Evolutionary conservation across 2,797 vertebrate species (phyloP).

Genomic region (Decapterus maruadsi): DNA sequence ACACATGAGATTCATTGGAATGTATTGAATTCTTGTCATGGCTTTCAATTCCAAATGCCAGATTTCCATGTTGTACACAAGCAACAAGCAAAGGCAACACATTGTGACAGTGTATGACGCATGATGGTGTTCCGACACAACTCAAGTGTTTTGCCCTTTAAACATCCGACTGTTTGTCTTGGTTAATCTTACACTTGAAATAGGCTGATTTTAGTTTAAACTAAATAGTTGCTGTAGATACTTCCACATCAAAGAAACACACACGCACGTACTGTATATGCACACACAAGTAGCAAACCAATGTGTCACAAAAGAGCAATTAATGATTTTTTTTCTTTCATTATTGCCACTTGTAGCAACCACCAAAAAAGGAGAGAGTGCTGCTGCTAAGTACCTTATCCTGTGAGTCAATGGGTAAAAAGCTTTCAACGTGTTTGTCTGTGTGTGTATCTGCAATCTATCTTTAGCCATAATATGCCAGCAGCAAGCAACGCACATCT

Average conservation of each 20-base stretch:
- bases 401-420: constrained; percentile 46
- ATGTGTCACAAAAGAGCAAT: constrained; percentile 1
- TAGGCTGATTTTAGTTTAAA: neutral
- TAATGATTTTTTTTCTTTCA: constrained; percentile 24
- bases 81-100: neutral
- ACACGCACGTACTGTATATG: neutral
- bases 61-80: neutral
- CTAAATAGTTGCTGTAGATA: neutral
- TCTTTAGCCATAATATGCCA: constrained; percentile 76
- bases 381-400: constrained; percentile 55
- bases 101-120: neutral
- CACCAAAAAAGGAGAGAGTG: constrained; percentile 73
- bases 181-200: neutral
- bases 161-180: neutral
- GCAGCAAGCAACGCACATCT: constrained; percentile 68
- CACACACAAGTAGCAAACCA: constrained; percentile 10
- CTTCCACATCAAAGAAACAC: neutral
- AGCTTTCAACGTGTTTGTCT: constrained; percentile 41
- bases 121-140: neutral
- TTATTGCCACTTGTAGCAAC: constrained; percentile 48
- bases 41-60: neutral
- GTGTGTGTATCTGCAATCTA: constrained; percentile 60
- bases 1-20: neutral
- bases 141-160: neutral
- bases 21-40: neutral